These are phyloP conservation scores for Porites rus DNA, from an alignment of 92 coral and sea anemone species.

Conservation along the genomic window DNA sequence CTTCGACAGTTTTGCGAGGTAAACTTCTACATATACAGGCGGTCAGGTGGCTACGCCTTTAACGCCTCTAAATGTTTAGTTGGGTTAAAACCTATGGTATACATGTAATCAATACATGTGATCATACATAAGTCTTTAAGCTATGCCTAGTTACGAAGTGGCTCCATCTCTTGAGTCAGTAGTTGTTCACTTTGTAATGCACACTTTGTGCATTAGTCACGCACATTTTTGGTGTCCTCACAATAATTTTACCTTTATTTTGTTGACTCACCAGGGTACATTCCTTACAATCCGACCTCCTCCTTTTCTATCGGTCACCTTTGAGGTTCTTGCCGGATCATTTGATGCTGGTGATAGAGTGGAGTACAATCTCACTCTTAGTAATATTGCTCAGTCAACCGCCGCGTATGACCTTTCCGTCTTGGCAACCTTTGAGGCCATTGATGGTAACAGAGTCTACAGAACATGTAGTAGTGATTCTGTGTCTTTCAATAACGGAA, in stretches of 20 bases:
- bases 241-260: neutral
- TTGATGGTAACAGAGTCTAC: constrained; percentile 45
- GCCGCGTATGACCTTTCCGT: constrained; percentile 74
- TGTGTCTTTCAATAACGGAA: constrained; percentile 30
- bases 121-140: too few species aligned
- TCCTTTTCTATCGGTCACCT: constrained; percentile 66
- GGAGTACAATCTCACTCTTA: constrained; percentile 62
- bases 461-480: constrained; percentile 57
- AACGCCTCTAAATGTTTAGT: too few species aligned
- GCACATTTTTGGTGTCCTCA: too few species aligned
- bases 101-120: too few species aligned
- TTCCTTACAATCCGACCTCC: constrained; percentile 84
- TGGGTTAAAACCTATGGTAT: too few species aligned
- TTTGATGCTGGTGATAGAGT: constrained; percentile 91
- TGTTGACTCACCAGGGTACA: constrained; percentile 60
- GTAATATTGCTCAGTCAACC: constrained; percentile 57
- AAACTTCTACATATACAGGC: too few species aligned
- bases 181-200: too few species aligned
- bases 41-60: too few species aligned
- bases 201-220: too few species aligned
- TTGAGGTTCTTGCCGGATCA: constrained; percentile 48
- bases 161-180: too few species aligned
- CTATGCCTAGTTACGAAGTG: too few species aligned
- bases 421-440: constrained; percentile 42
- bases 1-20: too few species aligned